Base-by-base conservation (phyloP, 2,888 invertebrate genomes). In the Aethes cnicana region DNA sequence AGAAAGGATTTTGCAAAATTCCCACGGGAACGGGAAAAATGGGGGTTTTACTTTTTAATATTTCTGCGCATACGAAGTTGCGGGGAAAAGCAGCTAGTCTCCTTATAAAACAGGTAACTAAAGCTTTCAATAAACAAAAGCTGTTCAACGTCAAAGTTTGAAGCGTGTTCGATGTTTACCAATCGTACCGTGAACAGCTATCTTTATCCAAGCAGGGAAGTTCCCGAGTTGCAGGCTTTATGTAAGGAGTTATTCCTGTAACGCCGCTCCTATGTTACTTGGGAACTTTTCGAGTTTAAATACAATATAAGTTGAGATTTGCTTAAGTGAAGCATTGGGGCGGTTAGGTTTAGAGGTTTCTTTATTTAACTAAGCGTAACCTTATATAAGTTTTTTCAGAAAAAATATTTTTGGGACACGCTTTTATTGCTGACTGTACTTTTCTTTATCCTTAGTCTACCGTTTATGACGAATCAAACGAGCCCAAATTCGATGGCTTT, bases 121-220 rank as follows among this genome's bases (percentile, higher is more conserved):
- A 20, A 32, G 21, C 36, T 36, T 36, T 28, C 25, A 17, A 44
- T 32, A 47, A 39, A 43, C 43, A 50, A 43, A 43, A 42, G 42
- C 17, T 18, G 18, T 9, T 16, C 11, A 8, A 18, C 39, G 32
- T 39, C 26, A 17, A 36, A 37, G 25, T 46, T 47, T 17, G 35
- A 44, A 32, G 46, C 28, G 28, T 33, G 26, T n/a, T 35, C 23
- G 18, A 52, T 35, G 36, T 44, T 33, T 39, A 21, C 30, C 37
- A 32, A 6, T 47, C 52, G 39, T n/a, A 20, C 2, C 32, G 33
- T 47, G 50, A 36, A 50, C 43, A 44, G 50, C 6, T 18, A n/a
- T 32, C 39, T 14, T 41, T 46, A 33, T 18, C 17, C 20, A 20
- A 4, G 25, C 23, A 25, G 33, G 33, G 36, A 7, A 26, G 49